Conservation (phyloP, 2,113 vertebrate genomes). For the Martes martes region DNA sequence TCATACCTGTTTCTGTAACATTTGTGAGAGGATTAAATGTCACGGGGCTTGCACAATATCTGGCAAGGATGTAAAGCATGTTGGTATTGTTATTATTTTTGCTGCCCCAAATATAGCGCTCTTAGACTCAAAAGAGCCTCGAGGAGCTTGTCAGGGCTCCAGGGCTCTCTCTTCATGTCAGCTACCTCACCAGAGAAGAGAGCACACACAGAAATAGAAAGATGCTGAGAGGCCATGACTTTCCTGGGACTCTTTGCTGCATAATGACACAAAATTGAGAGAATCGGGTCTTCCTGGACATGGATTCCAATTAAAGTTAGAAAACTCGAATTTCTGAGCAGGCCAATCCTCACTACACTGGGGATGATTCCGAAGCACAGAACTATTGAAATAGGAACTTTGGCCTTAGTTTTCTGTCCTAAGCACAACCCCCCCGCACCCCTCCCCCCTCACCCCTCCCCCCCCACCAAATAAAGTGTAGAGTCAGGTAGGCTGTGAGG, state of each 20-base stretch:
- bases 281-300: background rate
- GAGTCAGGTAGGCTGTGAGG: background rate
- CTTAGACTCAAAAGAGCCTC: background rate
- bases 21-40: background rate
- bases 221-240: background rate
- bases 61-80: background rate
- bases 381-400: background rate
- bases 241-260: background rate
- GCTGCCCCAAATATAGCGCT: background rate
- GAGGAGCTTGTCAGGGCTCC: background rate
- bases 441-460: no score
- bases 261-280: background rate
- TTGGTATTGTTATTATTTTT: background rate
- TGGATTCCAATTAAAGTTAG: background rate
- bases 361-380: background rate
- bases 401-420: background rate
- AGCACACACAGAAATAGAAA: background rate
- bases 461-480: background rate
- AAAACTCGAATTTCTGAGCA: constrained; percentile 2
- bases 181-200: background rate
- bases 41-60: background rate
- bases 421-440: background rate
- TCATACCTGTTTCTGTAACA: background rate
- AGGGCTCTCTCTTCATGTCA: background rate
- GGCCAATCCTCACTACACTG: background rate